Percentiles rank a stretch among this genome's conserved stretches.
Conservation (phyloP, 2,888 invertebrate genomes). For the Dynastes tityus region DNA sequence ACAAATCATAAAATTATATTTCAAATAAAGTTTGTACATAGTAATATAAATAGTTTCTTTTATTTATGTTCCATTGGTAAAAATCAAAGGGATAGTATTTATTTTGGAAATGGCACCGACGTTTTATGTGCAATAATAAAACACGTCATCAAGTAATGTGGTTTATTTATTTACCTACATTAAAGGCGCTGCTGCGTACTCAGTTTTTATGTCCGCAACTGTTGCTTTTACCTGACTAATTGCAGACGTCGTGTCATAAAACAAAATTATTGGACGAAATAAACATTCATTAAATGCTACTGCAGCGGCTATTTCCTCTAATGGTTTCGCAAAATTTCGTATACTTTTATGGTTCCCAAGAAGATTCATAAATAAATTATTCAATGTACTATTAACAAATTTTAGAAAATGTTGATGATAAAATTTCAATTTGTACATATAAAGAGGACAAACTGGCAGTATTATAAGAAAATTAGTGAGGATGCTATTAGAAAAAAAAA, state of each 20-base stretch:
- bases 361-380: no score
- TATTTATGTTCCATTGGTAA: conserved; percentile 38
- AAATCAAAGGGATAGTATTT: conserved; percentile 51
- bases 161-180: conserved; percentile 51
- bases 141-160: conserved; percentile 49
- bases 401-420: no score
- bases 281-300: background rate
- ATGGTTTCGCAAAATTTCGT: no score
- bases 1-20: conserved; percentile 56
- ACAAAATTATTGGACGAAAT: background rate
- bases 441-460: no score
- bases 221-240: conserved; percentile 37
- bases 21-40: conserved; percentile 53
- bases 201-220: conserved; percentile 45
- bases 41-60: conserved; percentile 47
- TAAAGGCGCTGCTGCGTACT: conserved; percentile 49
- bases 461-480: no score
- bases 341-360: no score
- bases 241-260: conserved; percentile 35
- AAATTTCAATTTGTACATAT: no score
- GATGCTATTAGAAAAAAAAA: no score
- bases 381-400: no score
- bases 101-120: conserved; percentile 50
- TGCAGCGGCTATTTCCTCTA: background rate
- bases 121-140: conserved; percentile 51